These are phyloP conservation scores for Homalodisca vitripennis DNA, from an alignment of 1,140 invertebrate species.

Conservation along the genomic window DNA sequence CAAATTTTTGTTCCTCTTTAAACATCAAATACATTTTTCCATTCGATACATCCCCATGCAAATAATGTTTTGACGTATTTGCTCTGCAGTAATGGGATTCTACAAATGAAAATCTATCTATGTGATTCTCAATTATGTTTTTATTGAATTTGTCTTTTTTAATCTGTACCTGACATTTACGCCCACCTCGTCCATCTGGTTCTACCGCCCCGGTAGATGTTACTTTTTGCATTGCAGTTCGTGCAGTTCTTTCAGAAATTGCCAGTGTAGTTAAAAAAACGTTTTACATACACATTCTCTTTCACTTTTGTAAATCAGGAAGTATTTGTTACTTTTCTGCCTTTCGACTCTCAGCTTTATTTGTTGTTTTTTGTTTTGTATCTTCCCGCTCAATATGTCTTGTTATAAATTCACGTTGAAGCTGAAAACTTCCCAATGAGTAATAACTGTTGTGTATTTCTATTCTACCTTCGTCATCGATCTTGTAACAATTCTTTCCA, in stretches of 20 bases:
- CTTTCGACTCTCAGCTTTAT: no score
- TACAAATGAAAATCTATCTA: background rate
- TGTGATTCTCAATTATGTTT: background rate
- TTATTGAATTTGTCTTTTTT: background rate
- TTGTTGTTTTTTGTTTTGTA: conserved; percentile 19
- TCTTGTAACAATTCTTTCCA: background rate
- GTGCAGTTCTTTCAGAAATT: no score
- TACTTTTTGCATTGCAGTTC: no score
- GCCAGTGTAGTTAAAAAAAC: no score
- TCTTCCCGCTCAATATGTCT: background rate
- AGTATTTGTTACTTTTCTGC: no score
- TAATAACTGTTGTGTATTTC: background rate
- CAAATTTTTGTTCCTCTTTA: background rate
- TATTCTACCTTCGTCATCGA: conserved; percentile 2
- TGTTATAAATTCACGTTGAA: background rate
- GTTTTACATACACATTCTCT: no score
- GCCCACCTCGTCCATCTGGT: conserved; percentile 1
- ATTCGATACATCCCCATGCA: background rate
- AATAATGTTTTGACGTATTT: conserved; percentile 5
- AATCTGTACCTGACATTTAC: background rate
- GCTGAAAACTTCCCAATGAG: background rate
- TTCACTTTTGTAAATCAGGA: no score
- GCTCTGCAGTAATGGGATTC: conserved; percentile 2
- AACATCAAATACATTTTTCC: conserved; percentile 11
- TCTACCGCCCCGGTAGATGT: conserved; percentile 1